Percentiles rank a stretch among this genome's conserved stretches.
phyloP scores from a whole-genome alignment of 2,888 invertebrate genomes.

The Tachina grossa region DNA sequence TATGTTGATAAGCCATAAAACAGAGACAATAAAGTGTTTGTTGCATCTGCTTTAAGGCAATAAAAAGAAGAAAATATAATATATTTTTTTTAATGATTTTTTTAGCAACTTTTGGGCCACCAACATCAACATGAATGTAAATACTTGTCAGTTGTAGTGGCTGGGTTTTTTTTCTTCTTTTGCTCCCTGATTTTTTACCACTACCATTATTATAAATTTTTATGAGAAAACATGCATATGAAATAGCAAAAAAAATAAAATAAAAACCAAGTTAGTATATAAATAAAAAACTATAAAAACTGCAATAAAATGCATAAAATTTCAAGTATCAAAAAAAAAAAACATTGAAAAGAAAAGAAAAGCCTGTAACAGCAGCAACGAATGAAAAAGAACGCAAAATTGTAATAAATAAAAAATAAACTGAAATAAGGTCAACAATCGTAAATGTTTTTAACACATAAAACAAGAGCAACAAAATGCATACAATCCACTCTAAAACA shows the following conservation, averaged over 20 bases:
- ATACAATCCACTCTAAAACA: background rate
- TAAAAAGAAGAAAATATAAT: background rate
- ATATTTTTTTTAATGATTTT: background rate
- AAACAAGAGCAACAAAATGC: background rate
- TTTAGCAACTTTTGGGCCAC: conserved; percentile 23
- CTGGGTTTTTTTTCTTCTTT: background rate
- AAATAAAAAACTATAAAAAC: conserved; percentile 55
- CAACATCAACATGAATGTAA: conserved; percentile 60
- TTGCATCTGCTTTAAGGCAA: background rate
- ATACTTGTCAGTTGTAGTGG: conserved; percentile 47
- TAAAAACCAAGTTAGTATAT: conserved; percentile 19
- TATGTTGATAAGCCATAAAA: conserved; percentile 43
- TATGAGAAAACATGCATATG: conserved; percentile 46
- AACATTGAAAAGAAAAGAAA: background rate
- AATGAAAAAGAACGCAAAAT: conserved; percentile 21
- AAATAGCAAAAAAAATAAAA: conserved; percentile 23
- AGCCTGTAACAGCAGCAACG: conserved; percentile 34
- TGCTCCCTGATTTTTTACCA: conserved; percentile 19
- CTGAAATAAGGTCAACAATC: conserved; percentile 70
- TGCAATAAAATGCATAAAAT: conserved; percentile 70
- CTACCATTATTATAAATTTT: conserved; percentile 40
- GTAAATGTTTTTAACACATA: conserved; percentile 64
- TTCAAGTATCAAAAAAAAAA: conserved; percentile 49
- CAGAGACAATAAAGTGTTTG: conserved; percentile 28
- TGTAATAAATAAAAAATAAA: conserved; percentile 46